Evolutionary conservation across 2,113 vertebrate species (phyloP).

Genomic region (Sminthopsis crassicaudata): DNA sequence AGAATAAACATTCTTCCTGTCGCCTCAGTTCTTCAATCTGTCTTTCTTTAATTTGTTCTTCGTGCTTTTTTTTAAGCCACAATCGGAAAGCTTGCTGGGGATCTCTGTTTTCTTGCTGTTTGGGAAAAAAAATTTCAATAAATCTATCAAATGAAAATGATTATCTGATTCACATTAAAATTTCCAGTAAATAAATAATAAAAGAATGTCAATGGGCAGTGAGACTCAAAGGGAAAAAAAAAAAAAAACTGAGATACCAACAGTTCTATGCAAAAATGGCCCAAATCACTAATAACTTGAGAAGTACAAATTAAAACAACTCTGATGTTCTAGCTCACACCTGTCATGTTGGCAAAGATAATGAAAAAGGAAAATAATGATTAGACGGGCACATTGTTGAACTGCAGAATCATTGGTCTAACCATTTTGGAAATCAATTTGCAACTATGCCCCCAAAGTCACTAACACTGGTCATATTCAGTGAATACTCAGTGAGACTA

Average conservation of each 20-base stretch:
- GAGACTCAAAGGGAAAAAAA: background rate
- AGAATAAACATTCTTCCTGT: conserved; percentile 87
- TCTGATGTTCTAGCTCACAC: background rate
- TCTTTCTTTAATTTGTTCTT: conserved; percentile 91
- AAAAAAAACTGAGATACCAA: background rate
- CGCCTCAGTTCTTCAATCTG: conserved; percentile 89
- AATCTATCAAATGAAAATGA: conserved; percentile 28
- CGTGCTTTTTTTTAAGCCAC: conserved; percentile 95
- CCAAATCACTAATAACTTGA: background rate
- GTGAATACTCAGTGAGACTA: background rate
- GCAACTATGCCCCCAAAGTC: background rate
- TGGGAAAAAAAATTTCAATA: conserved; percentile 20
- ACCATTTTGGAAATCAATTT: background rate
- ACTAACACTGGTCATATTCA: background rate
- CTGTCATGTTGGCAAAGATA: background rate
- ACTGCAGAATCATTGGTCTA: background rate
- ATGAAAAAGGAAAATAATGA: background rate
- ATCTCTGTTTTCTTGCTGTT: conserved; percentile 88
- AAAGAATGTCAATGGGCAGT: background rate
- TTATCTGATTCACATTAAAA: background rate
- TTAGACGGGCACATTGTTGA: background rate
- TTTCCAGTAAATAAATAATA: background rate
- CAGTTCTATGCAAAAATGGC: background rate
- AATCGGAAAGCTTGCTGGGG: conserved; percentile 89
- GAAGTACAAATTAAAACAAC: background rate